Base-by-base conservation (phyloP, 2,888 invertebrate species). In the Myathropa florea region DNA sequence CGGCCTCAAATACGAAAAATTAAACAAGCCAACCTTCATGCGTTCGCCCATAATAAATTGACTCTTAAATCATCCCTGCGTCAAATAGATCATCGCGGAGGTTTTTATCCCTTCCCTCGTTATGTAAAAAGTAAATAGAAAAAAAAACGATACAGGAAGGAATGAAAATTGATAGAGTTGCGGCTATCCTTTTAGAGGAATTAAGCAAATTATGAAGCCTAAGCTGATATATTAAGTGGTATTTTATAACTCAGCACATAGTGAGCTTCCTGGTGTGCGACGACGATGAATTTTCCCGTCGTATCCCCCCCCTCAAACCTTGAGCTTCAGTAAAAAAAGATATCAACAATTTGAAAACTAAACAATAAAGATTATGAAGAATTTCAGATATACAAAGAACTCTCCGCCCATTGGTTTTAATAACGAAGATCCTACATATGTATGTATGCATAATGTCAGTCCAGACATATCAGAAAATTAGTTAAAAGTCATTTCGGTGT, bases 61-160 rank as follows among this genome's bases (percentile, higher is more conserved):
- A 86, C 83, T 76, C 83, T 79, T 83, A 86, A 86, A 86, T 86
- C 86, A 86, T 86, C 78, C 82, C 78, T 72, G 78, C 78, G 83
- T 86, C 86, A 86, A 83, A 86, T 86, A 86, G 83, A 86, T 86
- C 83, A 86, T 86, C 78, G 65, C 59, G 70, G 61, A 68, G 59
- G 60, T 68, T 80, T 79, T 73, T 57, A 46, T 39, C 39, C 28
- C 14, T 57, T 36, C 30, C 23, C 26, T 46, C 63, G 64, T 67
- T 76, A 39, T 72, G 75, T 76, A 63, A 75, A 61, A 55, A 46
- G 65, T 67, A 28, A 70, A 63, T 75, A 80, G 80, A 60, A 64
- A 36, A 59, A 65, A 65, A 76, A 18, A 57, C 30, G 55, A 63
- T 46, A 24, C 70, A 36, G n/a, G 21, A 7, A 24, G 6, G 53